Percentiles rank a stretch among this genome's conserved stretches.
Conservation (phyloP, 1,140 invertebrate genomes). For the Venturia canescens region DNA sequence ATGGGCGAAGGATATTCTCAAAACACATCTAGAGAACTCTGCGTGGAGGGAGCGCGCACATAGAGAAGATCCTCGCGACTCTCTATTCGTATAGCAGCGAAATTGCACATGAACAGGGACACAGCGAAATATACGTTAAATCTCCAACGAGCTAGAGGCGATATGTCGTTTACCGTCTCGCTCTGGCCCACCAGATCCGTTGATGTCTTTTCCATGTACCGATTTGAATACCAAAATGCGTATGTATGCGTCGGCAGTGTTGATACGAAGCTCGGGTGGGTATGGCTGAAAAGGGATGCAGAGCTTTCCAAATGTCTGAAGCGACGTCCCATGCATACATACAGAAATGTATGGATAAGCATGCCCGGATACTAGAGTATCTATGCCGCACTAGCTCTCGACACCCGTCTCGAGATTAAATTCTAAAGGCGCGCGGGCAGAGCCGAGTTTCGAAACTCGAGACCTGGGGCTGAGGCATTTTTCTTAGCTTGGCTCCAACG, state of each 20-base stretch:
- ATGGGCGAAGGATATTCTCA: no score
- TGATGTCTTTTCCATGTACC: constrained; percentile 39
- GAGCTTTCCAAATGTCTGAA: constrained; percentile 2
- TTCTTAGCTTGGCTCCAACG: constrained; percentile 69
- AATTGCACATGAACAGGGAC: not conserved
- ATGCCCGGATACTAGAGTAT: constrained; percentile 51
- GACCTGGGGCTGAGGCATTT: constrained; percentile 64
- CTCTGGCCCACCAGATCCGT: constrained; percentile 47
- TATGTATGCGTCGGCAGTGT: not conserved
- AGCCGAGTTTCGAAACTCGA: constrained; percentile 55
- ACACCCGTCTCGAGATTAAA: constrained; percentile 71
- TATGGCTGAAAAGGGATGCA: constrained; percentile 22
- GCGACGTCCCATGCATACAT: constrained; percentile 27
- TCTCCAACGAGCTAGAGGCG: not conserved
- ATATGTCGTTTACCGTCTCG: constrained; percentile 4
- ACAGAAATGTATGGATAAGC: constrained; percentile 37
- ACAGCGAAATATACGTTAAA: not conserved
- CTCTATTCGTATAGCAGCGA: constrained; percentile 35
- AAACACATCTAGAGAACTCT: constrained; percentile 29
- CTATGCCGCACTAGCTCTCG: constrained; percentile 45
- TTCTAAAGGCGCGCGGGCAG: constrained; percentile 67
- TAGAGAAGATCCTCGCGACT: constrained; percentile 30
- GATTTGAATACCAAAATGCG: constrained; percentile 8
- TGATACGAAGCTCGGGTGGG: constrained; percentile 24
- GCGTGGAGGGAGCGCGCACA: constrained; percentile 16